Evolutionary conservation across 1,140 invertebrate species (phyloP), one percentile per base, ranked within the genome.

Genomic region (Ips nitidus): DNA sequence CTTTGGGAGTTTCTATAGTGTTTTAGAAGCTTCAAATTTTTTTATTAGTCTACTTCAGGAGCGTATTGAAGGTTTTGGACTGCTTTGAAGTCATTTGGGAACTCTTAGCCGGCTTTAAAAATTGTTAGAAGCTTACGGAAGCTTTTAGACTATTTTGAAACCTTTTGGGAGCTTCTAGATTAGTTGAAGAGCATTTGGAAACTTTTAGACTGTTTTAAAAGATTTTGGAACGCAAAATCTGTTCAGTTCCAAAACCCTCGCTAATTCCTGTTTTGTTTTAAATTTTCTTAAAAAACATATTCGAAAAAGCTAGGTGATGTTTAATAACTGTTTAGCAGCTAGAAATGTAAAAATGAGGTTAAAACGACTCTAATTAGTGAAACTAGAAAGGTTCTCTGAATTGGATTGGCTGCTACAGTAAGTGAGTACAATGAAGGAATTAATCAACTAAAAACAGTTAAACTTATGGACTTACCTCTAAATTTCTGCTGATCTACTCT

Each of bases 401-500:
- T 22, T 22, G 22, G 22, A 22, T 22, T 22, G 22, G 22, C 22
- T 22, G 37, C 8, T 22, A 55, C 1, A n/a, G 1, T 55, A 1
- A 8, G 37, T 22, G 1, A 5, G 8, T 55, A n/a, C 4, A 36
- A 55, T 8, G 52, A 4, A 55, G 6, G 52, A n/a, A 8, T 36
- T 7, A 8, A 36, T 55, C 6, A 55, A 4, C 4, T 55, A 8
- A 55, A 55, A 47, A 5, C n/a, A 47, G 4, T 47, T 47, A 5
- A 5, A 47, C 45, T 1, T 5, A n/a, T 5, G n/a, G n/a, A 2
- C 36, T 71, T 71, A 80, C 77, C 75, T 78, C 76, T 75, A 65
- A 73, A 78, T 75, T 78, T 80, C 7, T 73, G 74, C 37, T 73
- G 73, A 41, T 74, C 79, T 62, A 55, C 74, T 75, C 74, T 75